These are phyloP conservation scores for Nasonia giraulti DNA, from an alignment of 1,140 invertebrate genomes.

Conservation along the genomic window DNA sequence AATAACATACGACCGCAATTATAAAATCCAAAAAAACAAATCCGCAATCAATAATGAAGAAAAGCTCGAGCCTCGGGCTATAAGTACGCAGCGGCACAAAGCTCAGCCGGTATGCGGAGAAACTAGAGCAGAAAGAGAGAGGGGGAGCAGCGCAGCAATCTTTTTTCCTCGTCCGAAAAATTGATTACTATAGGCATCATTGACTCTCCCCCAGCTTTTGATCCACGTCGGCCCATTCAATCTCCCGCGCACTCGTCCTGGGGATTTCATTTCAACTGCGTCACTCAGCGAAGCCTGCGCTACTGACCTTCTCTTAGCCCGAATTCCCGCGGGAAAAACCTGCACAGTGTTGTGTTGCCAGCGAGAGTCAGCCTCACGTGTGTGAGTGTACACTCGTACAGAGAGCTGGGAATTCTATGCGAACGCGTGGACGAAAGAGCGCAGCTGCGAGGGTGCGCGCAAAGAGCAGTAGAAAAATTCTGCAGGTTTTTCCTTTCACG, in stretches of 20 bases:
- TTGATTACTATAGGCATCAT: conserved; percentile 19
- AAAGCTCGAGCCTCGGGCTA: too few species aligned
- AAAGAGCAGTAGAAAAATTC: too few species aligned
- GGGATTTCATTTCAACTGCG: conserved; percentile 21
- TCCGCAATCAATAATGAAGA: too few species aligned
- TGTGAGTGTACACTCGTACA: background rate
- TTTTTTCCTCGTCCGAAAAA: conserved; percentile 12
- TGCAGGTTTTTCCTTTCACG: too few species aligned
- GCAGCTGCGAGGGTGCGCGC: too few species aligned
- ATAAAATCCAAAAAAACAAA: too few species aligned
- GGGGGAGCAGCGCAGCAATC: background rate
- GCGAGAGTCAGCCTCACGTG: background rate
- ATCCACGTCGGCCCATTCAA: background rate
- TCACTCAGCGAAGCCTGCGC: background rate
- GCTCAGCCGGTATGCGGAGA: too few species aligned
- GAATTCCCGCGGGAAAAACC: background rate
- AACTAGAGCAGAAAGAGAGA: background rate
- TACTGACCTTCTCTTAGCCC: background rate
- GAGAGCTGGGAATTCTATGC: background rate
- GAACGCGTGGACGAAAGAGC: background rate
- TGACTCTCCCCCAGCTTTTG: background rate
- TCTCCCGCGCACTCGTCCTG: background rate
- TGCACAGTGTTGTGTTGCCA: background rate
- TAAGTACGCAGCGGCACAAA: too few species aligned
- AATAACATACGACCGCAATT: too few species aligned